Percentiles rank a stretch among this genome's conserved stretches.
Conservation (phyloP, 2,888 invertebrate genomes). For the Allygus modestus region DNA sequence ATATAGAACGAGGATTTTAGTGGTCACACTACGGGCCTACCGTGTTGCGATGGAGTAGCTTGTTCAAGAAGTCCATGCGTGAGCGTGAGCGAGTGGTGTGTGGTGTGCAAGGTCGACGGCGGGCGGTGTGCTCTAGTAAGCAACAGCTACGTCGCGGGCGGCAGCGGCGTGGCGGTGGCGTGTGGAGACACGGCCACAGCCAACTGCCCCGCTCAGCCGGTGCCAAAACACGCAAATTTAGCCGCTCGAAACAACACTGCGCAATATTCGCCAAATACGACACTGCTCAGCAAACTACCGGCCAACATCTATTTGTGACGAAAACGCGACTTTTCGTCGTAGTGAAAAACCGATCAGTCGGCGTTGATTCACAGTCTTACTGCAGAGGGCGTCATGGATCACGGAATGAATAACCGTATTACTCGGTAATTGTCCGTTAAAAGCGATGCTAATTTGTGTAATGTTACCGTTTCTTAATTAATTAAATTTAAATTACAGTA, state of each 20-base stretch:
- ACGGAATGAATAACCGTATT: too few species aligned
- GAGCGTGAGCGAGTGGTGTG: not conserved
- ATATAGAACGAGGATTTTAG: too few species aligned
- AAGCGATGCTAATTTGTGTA: too few species aligned
- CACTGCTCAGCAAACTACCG: not conserved
- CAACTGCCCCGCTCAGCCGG: not conserved
- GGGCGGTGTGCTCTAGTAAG: not conserved
- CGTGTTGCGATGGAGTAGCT: conserved; percentile 21
- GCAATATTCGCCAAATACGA: conserved; percentile 45
- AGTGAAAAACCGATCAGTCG: too few species aligned
- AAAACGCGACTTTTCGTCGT: too few species aligned
- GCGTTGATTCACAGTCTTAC: too few species aligned
- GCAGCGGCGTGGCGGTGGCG: not conserved
- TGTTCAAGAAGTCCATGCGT: conserved; percentile 51
- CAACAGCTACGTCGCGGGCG: conserved; percentile 18
- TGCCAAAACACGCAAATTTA: conserved; percentile 43
- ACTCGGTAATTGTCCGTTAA: too few species aligned
- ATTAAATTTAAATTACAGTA: too few species aligned
- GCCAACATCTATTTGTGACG: conserved; percentile 15
- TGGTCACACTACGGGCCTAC: too few species aligned
- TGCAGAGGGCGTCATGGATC: too few species aligned
- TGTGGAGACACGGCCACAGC: not conserved
- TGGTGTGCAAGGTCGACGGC: conserved; percentile 8
- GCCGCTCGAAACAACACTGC: conserved; percentile 1
- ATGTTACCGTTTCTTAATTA: too few species aligned